These are phyloP conservation scores for Drosophila seclusa DNA, from an alignment of 2,888 invertebrate genomes.

Conservation along the genomic window DNA sequence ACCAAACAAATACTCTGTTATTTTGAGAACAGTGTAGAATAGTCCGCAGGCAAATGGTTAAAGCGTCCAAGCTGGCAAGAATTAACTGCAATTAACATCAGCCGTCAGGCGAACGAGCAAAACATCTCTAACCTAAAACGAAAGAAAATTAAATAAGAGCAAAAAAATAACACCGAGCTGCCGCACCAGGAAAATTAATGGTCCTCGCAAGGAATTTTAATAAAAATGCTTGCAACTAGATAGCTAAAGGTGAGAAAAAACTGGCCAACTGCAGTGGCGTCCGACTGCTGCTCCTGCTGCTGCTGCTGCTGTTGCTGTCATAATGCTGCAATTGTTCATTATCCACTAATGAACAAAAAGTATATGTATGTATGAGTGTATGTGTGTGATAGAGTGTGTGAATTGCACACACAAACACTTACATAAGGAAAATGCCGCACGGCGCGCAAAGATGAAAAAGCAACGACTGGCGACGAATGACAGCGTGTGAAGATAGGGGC, in stretches of 20 bases:
- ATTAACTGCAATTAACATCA: slow-evolving; percentile 61
- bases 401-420: slow-evolving; percentile 72
- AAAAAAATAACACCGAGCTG: slow-evolving; percentile 23
- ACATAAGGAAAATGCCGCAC: slow-evolving; percentile 76
- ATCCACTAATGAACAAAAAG: slow-evolving; percentile 84
- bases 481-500: slow-evolving; percentile 47
- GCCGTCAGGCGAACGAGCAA: slow-evolving; percentile 22
- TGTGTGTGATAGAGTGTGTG: slow-evolving; percentile 44
- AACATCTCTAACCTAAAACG: slow-evolving; percentile 31
- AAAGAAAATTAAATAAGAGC: slow-evolving; percentile 10
- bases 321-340: slow-evolving; percentile 82
- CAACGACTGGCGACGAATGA: slow-evolving; percentile 62
- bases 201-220: slow-evolving; percentile 77
- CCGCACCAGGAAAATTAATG: slow-evolving; percentile 77
- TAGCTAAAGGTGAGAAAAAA: slow-evolving; percentile 72
- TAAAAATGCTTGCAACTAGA: slow-evolving; percentile 79
- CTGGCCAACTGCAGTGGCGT: slow-evolving; percentile 65
- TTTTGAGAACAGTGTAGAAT: not conserved
- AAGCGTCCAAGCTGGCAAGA: slow-evolving; percentile 44
- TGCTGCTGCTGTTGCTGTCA: slow-evolving; percentile 67
- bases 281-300: slow-evolving; percentile 39
- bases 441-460: slow-evolving; percentile 67
- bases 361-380: slow-evolving; percentile 32
- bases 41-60: slow-evolving; percentile 12
- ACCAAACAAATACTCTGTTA: not conserved